Percentiles rank a stretch among this genome's conserved stretches.
Evolutionary conservation across 1,140 invertebrate species (phyloP).

Genomic region (Epicauta chinensis): DNA sequence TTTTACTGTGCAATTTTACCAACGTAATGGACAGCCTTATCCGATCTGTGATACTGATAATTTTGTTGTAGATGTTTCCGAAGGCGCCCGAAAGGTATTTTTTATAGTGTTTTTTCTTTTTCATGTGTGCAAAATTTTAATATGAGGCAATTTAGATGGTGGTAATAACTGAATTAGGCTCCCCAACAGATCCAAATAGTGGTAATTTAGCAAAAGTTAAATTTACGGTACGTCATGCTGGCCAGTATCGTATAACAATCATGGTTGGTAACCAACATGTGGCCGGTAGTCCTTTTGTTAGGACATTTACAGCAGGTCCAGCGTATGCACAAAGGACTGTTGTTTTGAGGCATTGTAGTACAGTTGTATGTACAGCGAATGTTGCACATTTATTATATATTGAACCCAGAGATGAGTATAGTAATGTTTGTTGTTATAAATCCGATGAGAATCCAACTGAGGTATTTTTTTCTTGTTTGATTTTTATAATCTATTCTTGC

Average conservation of each 20-base stretch:
- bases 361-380: conserved; percentile 74
- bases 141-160: conserved; percentile 49
- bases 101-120: neutral
- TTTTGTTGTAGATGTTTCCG: conserved; percentile 76
- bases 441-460: conserved; percentile 58
- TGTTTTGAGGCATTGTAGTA: conserved; percentile 80
- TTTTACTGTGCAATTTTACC: conserved; percentile 84
- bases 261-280: conserved; percentile 64
- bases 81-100: conserved; percentile 71
- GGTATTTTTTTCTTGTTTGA: conserved; percentile 40
- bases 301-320: conserved; percentile 59
- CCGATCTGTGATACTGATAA: conserved; percentile 87
- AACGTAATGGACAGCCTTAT: conserved; percentile 87
- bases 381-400: conserved; percentile 73
- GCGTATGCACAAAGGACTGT: conserved; percentile 79
- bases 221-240: conserved; percentile 85
- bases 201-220: conserved; percentile 82
- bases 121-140: neutral
- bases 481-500: neutral
- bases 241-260: conserved; percentile 80
- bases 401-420: conserved; percentile 83
- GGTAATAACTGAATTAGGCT: conserved; percentile 77
- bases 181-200: conserved; percentile 72
- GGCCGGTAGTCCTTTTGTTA: conserved; percentile 55
- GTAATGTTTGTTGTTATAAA: conserved; percentile 71